These are phyloP conservation scores for Dasyornis broadbenti DNA, from an alignment of 2,113 vertebrate species.

Conservation along the genomic window DNA sequence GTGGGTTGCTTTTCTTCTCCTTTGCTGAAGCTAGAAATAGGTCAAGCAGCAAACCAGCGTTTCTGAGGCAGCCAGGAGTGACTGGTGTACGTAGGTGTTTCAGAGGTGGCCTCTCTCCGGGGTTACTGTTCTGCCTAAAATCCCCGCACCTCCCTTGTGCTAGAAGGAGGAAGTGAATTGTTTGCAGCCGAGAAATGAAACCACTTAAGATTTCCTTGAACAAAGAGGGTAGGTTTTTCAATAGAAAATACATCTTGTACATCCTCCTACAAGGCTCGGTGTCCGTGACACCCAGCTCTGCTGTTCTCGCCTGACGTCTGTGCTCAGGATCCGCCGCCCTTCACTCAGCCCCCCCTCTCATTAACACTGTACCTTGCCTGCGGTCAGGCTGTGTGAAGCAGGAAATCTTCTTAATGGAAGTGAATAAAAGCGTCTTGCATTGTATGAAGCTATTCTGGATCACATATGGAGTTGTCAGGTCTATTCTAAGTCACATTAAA, in stretches of 20 bases:
- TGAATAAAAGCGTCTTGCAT: not conserved
- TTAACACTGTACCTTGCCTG: not conserved
- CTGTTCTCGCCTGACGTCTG: not conserved
- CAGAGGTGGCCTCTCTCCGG: conserved; percentile 48
- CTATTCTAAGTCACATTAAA: not conserved
- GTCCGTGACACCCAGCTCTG: not conserved
- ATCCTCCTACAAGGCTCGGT: not conserved
- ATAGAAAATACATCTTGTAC: not conserved
- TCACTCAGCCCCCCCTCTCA: not conserved
- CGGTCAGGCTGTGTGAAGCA: not conserved
- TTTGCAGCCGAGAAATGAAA: conserved; percentile 44
- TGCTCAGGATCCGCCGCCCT: not conserved
- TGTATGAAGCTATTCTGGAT: not conserved
- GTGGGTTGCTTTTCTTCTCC: not conserved
- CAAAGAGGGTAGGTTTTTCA: not conserved
- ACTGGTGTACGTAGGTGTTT: conserved; percentile 22
- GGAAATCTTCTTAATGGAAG: not conserved
- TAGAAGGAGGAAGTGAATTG: conserved; percentile 51
- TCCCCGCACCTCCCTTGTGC: conserved; percentile 21
- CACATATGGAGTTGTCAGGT: not conserved
- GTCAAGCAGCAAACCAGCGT: conserved; percentile 22
- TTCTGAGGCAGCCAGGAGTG: conserved; percentile 36
- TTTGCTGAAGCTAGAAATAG: conserved; percentile 42
- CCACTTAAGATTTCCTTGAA: conserved; percentile 7
- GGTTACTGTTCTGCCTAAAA: conserved; percentile 18